Base-by-base conservation (phyloP, 64 coral and sea anemone species). In the Pocillopora damicornis region DNA sequence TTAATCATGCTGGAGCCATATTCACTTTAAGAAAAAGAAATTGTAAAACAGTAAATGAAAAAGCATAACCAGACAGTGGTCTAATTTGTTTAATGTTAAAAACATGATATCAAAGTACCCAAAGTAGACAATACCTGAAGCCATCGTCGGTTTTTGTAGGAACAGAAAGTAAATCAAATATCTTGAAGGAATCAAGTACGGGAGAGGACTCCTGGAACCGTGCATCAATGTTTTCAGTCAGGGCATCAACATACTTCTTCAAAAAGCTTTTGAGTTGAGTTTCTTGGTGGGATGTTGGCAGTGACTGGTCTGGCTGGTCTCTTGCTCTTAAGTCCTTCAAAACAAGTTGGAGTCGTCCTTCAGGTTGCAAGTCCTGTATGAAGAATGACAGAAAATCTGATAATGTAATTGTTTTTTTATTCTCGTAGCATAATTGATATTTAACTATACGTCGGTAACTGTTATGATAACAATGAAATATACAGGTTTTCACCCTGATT, bases 141-240 rank as follows among this genome's bases (percentile, higher is more conserved):
- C 86, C 86, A 76, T 87, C 85, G 26, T 88, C 73, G 42, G 86
- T 88, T 88, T 76, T 88, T 59, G 74, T 73, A 88, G 86, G 86
- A 88, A 88, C 86, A 88, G 74, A 88, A 59, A 76, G 86, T 30
- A 76, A 18, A 87, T 87, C 71, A 58, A 87, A 87, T 59, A 87
- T 87, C 85, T 75, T 87, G 72, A 87, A 87, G 65, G 86, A 74
- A 87, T 87, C 86, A 75, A 75, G 72, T 30, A 87, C 71, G 37
- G 77, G 77, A 9, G 77, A 79, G 58, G 77, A 79, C 56, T 79
- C 77, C 18, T 79, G 51, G 25, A 79, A 79, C 14, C 77, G 77
- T 18, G 51, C 77, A 79, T 79, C 56, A 59, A 79, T 79, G 58
- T 79, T 79, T 59, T 79, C 56, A 59, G 58, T 79, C 77, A 79